Evolutionary conservation across 1,140 invertebrate species (phyloP), one percentile per base, ranked within the genome.

Genomic region (Mycetomoellerius zeteki): DNA sequence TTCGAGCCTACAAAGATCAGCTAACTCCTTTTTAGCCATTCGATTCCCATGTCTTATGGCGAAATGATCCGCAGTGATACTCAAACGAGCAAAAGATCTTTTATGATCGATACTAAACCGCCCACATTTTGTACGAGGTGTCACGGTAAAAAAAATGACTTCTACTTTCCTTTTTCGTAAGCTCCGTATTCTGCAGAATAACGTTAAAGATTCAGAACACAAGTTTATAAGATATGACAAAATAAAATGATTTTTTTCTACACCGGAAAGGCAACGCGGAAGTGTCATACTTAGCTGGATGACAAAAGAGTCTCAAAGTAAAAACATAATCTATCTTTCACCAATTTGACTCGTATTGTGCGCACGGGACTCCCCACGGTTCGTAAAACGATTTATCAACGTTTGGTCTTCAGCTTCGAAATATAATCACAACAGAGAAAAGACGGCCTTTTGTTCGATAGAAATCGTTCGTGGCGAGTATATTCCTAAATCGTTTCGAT

Each of bases 1-100:
- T 90, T 89, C 67, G 88, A 90, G 65, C 89, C 73, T 62, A 87
- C 85, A 87, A 87, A 89, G 77, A 19, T 77, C 77, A 27, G 54
- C 54, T 56, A 62, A 80, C 78, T 89, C 65, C 78, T 78, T 90
- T 89, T 90, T 69, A 87, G 65, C 72, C 43, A 84, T 54, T 69
- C 89, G 60, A 87, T 75, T 89, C 54, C 78, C 8, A 62, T 81
- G 88, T 60, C 60, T 84, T 84, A 87, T 84, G 73, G 85, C 73
- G 76, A 89, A 81, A 86, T 56, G 37, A 37, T 73, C 58, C 65
- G n/a, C 89, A 89, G 85, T 89, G 77, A 84, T 52, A 85, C 77
- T 87, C 78, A 89, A 87, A 52, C 77, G 24, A 58, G 37, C 8
- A 10, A 1, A 52, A 43, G 67, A 30, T 50, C 69, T 47, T 50